Evolutionary conservation across 1,140 invertebrate genomes (phyloP), one percentile per base, ranked within the genome.

Genomic region (Colletes gigas): DNA sequence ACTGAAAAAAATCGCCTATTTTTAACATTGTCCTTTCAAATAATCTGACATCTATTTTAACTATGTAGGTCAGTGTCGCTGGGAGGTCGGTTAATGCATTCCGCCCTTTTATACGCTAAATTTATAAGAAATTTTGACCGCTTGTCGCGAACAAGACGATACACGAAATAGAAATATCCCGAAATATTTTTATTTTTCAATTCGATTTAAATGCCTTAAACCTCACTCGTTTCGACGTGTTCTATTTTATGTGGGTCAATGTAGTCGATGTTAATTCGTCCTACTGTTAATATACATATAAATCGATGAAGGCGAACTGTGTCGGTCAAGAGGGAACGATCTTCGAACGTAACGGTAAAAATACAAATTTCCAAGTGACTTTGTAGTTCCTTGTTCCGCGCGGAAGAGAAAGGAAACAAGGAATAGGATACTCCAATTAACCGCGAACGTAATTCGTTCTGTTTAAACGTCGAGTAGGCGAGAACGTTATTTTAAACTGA

Each of bases 31-130:
- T 30, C 30, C 30, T 86, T 87, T 82, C 78, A 86, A 66, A 62
- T 72, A 66, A 83, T 86, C 86, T 74, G 83, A 85, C 57, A 74
- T 67, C 78, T 86, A 83, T 86, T 87, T 83, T 68, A 70, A 68
- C 81, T n/a, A 87, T 81, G 73, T 87, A 41, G 85, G 84, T 83
- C 85, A 77, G 50, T 81, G 63, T 79, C 63, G 69, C n/a, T n/a
- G 30, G 19, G n/a, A 55, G 21, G n/a, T 30, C 19, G 19, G 30
- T 70, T 84, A 71, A 74, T 84, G 69, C 71, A 77, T 17, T 30
- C 19, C 17, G 41, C 39, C 7, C 5, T 9, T 5, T 44, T 44
- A 44, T 4, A 9, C 30, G 30, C n/a, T n/a, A n/a, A 30, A 1
- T 30, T 30, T 30, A 30, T 30, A 30, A 30, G 30, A 30, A 30